Evolutionary conservation across 1,140 invertebrate genomes (phyloP), one percentile per base, ranked within the genome.

Genomic region (Polyergus mexicanus): DNA sequence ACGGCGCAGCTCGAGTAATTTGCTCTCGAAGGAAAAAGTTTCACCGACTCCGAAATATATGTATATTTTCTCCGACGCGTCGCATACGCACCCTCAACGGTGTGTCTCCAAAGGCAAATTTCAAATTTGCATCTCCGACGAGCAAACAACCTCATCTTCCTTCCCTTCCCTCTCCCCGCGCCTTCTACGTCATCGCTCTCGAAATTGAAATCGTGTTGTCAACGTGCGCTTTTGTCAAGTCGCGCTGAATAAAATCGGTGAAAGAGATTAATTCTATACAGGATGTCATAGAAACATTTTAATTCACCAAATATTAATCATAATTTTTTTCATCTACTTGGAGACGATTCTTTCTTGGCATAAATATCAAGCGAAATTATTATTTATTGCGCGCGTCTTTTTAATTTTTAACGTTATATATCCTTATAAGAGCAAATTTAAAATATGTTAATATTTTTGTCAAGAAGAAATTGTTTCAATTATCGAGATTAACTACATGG

Each of bases 61-160:
- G 16, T 60, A 28, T 72, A 35, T 47, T 80, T 66, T 68, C 5
- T 41, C n/a, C 13, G 19, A 0, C 16, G 44, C 16, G 19, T 0
- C 13, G 13, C 47, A 19, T 19, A 41, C 65, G 7, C 35, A 3
- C 13, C 38, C 22, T 56, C 47, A 38, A 41, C 22, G 35, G 16
- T 68, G 44, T 22, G 10, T 13, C n/a, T 35, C 22, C 32, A 56
- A 80, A 80, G 22, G 47, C 8, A 80, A 80, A 77, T 65, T 63
- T 63, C 3, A 63, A 77, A 56, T 69, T 54, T 80, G 32, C 65
- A 69, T 69, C 22, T 41, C 16, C 35, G 8, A 54, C 44, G 3
- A 69, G 35, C 65, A 69, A 58, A 28, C 6, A 38, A 19, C 1
- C 56, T 62, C 38, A 28, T 71, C 38, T 10, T 41, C n/a, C 32